Percentiles rank a stretch among this genome's conserved stretches.
phyloP scores from a whole-genome alignment of 2,888 invertebrate species.

The Neocrepidodera transversa region DNA sequence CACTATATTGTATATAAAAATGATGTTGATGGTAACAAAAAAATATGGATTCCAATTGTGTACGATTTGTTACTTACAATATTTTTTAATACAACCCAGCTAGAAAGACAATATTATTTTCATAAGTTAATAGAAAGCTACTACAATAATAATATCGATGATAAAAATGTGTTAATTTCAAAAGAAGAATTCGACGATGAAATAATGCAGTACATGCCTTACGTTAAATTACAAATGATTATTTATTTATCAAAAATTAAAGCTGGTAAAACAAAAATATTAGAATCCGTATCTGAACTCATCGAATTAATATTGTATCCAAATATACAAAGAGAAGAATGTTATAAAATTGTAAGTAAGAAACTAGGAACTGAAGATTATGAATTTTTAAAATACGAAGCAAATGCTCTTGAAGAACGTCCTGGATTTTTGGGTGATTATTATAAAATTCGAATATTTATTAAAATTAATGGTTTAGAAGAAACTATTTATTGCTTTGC shows the following conservation, averaged over 20 bases:
- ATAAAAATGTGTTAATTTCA: neutral
- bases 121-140: neutral
- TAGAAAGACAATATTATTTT: conserved; percentile 3
- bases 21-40: neutral
- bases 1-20: no score
- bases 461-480: neutral
- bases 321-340: conserved; percentile 40
- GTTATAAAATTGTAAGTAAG: conserved; percentile 39
- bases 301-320: conserved; percentile 21
- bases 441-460: conserved; percentile 35
- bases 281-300: conserved; percentile 8
- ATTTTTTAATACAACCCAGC: neutral
- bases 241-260: neutral
- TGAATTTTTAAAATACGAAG: conserved; percentile 33
- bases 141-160: neutral
- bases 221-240: conserved; percentile 25
- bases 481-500: conserved; percentile 41
- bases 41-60: neutral
- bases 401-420: conserved; percentile 37
- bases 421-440: conserved; percentile 49
- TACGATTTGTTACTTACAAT: neutral
- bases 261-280: neutral
- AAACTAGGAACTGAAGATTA: conserved; percentile 40
- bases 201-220: conserved; percentile 7
- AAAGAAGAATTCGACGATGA: conserved; percentile 19